phyloP scores from a whole-genome alignment of 2,797 vertebrate genomes.

The Synanceia verrucosa region DNA sequence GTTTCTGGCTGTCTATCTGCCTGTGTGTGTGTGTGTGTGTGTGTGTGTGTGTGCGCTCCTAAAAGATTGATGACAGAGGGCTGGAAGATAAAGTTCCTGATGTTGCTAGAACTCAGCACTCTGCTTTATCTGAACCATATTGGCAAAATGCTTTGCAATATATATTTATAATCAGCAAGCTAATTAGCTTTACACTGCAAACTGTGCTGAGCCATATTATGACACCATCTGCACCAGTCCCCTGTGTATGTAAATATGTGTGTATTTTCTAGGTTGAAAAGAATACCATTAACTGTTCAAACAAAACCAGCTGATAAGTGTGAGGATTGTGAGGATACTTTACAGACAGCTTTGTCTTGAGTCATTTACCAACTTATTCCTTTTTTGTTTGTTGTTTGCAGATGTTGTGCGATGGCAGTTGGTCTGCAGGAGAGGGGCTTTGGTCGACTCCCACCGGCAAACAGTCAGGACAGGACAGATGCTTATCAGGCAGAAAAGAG shows the following conservation, averaged over 20 bases:
- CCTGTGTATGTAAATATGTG: neutral
- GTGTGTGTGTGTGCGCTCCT: neutral
- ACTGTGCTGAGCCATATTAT: slow-evolving; percentile 17
- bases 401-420: neutral
- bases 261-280: neutral
- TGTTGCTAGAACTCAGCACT: slow-evolving; percentile 8
- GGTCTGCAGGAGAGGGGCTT: neutral
- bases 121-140: slow-evolving; percentile 8
- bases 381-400: neutral
- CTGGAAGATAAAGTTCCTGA: slow-evolving; percentile 27
- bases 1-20: neutral
- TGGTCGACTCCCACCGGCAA: slow-evolving; percentile 1
- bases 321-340: neutral
- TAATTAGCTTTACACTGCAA: slow-evolving; percentile 19
- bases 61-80: slow-evolving; percentile 22
- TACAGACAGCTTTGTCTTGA: neutral
- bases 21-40: neutral
- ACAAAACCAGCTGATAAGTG: neutral
- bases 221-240: slow-evolving; percentile 7
- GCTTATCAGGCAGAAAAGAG: slow-evolving; percentile 51
- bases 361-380: neutral
- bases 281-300: neutral
- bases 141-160: slow-evolving; percentile 9
- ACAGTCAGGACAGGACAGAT: slow-evolving; percentile 29
- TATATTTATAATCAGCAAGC: slow-evolving; percentile 25